Conservation (phyloP, 2,113 vertebrate species). For the Lepus europaeus region DNA sequence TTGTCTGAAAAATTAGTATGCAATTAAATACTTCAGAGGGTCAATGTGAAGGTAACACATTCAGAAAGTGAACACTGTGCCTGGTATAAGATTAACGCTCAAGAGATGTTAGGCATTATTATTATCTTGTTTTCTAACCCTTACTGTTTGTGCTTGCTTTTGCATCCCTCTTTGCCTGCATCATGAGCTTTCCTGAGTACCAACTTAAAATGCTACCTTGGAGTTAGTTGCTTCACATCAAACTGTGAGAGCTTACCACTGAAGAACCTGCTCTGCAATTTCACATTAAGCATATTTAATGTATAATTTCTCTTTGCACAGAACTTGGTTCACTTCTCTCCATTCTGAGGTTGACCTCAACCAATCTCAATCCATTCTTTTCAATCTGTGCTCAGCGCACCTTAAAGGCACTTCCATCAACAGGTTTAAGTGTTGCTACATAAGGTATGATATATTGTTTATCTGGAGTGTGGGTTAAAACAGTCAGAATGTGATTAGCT, state of each 20-base stretch:
- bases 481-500: constrained; percentile 67
- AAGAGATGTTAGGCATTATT: not conserved
- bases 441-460: constrained; percentile 68
- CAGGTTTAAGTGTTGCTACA: constrained; percentile 60
- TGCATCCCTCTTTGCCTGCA: not conserved
- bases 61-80: not conserved
- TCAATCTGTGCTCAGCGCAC: constrained; percentile 41
- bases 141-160: not conserved
- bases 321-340: constrained; percentile 53
- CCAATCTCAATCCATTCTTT: not conserved
- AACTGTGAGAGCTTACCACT: not conserved
- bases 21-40: not conserved
- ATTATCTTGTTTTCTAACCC: not conserved
- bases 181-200: not conserved
- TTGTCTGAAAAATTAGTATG: not conserved
- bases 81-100: not conserved
- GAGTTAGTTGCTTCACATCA: not conserved
- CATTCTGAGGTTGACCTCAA: constrained; percentile 54
- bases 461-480: constrained; percentile 73
- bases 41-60: not conserved
- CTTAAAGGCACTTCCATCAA: constrained; percentile 67
- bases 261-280: not conserved
- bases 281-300: constrained; percentile 38
- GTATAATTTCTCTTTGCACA: not conserved
- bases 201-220: not conserved